Evolutionary conservation across 2,113 vertebrate species (phyloP), one percentile per base, ranked within the genome.

Genomic region (Melanocharis versteri): DNA sequence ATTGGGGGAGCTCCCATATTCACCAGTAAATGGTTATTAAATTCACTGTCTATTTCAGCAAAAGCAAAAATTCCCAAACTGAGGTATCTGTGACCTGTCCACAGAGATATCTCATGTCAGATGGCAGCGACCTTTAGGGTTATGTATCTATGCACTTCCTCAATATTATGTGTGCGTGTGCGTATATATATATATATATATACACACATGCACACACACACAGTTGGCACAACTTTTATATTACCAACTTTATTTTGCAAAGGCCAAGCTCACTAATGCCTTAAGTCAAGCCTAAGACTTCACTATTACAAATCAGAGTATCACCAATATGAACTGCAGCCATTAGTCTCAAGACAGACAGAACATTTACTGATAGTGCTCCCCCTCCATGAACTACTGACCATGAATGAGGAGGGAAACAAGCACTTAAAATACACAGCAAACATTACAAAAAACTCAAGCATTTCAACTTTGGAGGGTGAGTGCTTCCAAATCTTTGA

Each of bases 141-240:
- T 40, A 11, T 3, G 5, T 70, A 40, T 28, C 37, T 11, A 2
- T 2, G 6, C 15, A 42, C 37, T 73, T 83, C 35, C 33, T 42
- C 39, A 76, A 11, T 17, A 50, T 12, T 16, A 1, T 4, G 3
- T 35, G 2, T 58, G 5, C 21, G 3, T 24, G 4, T 31, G 5
- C 8, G 28, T 12, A 50, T 24, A 50, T 26, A 15, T 15, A 50
- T 28, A 51, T 11, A 9, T 40, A 44, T 33, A 18, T 33, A 23
- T 11, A 44, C 4, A 35, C 0, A 60, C 1, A 65, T 1, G 33
- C 7, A 28, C 23, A 61, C 3, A 39, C 1, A 27, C 35, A 54
- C 11, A 20, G 16, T 1, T 58, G 30, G 23, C 2, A 4, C 3
- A 54, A 53, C 14, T 79, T 86, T 56, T 17, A 9, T 22, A 37